Conservation (phyloP, 2,113 vertebrate species). For the Lichenostomus cassidix region DNA sequence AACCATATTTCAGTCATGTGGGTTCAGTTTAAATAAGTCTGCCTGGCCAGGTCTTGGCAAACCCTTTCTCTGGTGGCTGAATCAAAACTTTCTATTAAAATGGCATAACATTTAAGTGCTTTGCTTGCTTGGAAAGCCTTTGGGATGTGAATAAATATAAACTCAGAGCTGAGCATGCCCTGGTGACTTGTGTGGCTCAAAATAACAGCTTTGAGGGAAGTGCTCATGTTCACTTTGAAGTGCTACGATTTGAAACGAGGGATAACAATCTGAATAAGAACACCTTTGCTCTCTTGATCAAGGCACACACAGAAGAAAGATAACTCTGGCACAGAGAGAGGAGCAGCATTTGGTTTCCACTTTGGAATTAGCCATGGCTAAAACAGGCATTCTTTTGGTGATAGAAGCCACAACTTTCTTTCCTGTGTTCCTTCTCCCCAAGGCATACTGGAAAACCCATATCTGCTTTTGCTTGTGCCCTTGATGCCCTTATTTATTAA, state of each 20-base stretch:
- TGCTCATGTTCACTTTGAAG: background rate
- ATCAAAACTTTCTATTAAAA: background rate
- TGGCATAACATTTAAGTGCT: background rate
- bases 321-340: background rate
- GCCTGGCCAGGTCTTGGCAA: background rate
- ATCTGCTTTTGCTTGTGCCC: background rate
- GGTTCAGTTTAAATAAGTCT: background rate
- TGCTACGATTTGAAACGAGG: background rate
- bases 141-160: background rate
- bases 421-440: background rate
- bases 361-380: background rate
- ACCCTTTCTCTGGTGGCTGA: background rate
- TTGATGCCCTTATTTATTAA: background rate
- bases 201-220: background rate
- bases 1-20: accelerated
- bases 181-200: background rate
- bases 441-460: background rate
- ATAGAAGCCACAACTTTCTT: background rate
- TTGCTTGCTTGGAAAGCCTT: background rate
- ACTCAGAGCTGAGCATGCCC: background rate
- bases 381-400: background rate
- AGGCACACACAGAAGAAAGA: background rate
- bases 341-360: background rate
- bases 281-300: background rate
- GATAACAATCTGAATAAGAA: background rate